Base-by-base conservation (phyloP, 2,113 vertebrate genomes). In the Ptyas mucosa region DNA sequence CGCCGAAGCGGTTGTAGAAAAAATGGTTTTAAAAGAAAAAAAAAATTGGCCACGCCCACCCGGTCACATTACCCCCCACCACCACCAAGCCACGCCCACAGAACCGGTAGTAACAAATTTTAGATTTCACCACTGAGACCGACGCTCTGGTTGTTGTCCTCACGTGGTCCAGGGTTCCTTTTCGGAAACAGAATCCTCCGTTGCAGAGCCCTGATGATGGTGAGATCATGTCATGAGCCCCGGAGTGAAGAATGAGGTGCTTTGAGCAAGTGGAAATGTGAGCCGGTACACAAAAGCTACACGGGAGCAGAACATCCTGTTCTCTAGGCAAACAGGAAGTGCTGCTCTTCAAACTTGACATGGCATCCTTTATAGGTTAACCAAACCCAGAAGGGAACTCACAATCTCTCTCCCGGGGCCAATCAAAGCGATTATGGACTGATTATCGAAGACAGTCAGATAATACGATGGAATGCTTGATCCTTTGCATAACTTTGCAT, bases 301-400 rank as follows among this genome's bases (percentile, higher is more conserved):
- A 7, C 29, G 4, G 11, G 5, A 89, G 51, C 34, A 92, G 91
- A 94, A 94, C 91, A 94, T 94, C 93, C 93, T 94, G 93, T 94
- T 55, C 93, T 90, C 57, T 39, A 69, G 88, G 93, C 91, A 94
- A 92, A 92, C 93, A 92, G 93, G 93, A 94, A 92, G 81, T 55
- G 88, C 55, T 34, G 57, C 57, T 46, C 91, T 91, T 87, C 91
- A 81, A 87, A 86, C 91, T 57, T 94, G 93, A 86, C 91, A 87
- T 75, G 88, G 93, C 81, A 75, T 90, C 93, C 93, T 94, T 87
- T 87, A 51, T 20, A 94, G 93, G 90, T 92, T 94, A 94, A 94
- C 75, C 93, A 94, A 94, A 94, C 91, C 91, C 57, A 54, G 69
- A 92, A 94, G 93, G 81, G 91, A 69, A 87, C 88, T 90, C 3